Evolutionary conservation across 2,113 vertebrate species (phyloP), one percentile per base, ranked within the genome.

Genomic region (Notarius lentiginosus): DNA sequence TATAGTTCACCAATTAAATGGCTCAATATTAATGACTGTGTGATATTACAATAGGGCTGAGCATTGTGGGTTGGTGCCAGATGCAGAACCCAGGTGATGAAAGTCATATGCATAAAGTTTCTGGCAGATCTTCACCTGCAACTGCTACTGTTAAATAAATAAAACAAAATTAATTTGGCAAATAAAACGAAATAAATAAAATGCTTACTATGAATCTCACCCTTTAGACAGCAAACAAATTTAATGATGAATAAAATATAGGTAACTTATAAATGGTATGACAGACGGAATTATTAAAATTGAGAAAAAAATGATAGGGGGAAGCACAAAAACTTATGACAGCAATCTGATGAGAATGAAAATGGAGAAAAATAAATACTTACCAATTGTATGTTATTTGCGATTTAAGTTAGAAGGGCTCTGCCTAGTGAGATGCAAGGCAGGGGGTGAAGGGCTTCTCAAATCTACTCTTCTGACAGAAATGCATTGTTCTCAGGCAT

Each of bases 381-480:
- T 51, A 85, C 82, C 6, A 70, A 8, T 10, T 79, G n/a, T 27
- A 86, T 18, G 34, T 34, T 65, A 80, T 86, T 90, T 83, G 30
- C 89, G 34, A 72, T 68, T 66, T 18, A 15, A 79, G 51, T 63
- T 22, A 86, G 7, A 63, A 10, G 60, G 53, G 61, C 53, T 3
- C 76, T 70, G 47, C 14, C 60, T 34, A 70, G 24, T 51, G 49
- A 20, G 20, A 76, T 72, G 55, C 5, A 4, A n/a, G 75, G 47
- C 60, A 53, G 60, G 76, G 9, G 55, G 79, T 82, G 53, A 60
- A 70, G 82, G 15, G 22, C 65, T 88, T 24, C 41, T 84, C 61
- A 90, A 88, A 88, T 88, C 88, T 85, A 88, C 87, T 86, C 84
- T 88, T 51, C 61, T 82, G 80, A 89, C 81, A 89, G 65, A 88